Percentiles rank a stretch among this genome's conserved stretches.
Conservation (phyloP, 2,797 vertebrate genomes). For the Lutjanus argentimaculatus region DNA sequence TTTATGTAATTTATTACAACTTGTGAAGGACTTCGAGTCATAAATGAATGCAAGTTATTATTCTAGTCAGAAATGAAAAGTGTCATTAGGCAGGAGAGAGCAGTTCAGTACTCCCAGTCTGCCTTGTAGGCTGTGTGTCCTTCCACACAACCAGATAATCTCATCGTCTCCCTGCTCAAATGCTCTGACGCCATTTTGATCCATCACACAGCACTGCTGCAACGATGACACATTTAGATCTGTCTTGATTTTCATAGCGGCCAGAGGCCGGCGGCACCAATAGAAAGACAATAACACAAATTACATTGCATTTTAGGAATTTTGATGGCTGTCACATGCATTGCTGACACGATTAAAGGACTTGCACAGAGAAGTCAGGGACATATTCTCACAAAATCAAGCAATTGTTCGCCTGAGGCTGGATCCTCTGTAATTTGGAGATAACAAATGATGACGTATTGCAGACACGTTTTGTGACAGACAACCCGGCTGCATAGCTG, state of each 20-base stretch:
- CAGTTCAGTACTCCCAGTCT: constrained; percentile 33
- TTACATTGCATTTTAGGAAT: constrained; percentile 12
- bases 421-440: constrained; percentile 30
- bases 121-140: constrained; percentile 52
- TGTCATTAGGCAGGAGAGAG: constrained; percentile 21
- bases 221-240: constrained; percentile 59
- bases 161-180: constrained; percentile 68
- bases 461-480: constrained; percentile 15
- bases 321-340: constrained; percentile 14
- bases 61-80: constrained; percentile 32
- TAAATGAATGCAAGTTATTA: constrained; percentile 1
- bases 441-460: constrained; percentile 31
- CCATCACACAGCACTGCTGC: constrained; percentile 58
- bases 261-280: constrained; percentile 28
- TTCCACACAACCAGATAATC: constrained; percentile 78
- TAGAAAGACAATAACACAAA: constrained; percentile 19
- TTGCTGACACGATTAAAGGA: constrained; percentile 26
- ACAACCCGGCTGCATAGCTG: constrained; percentile 4
- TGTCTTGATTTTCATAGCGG: constrained; percentile 48
- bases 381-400: constrained; percentile 27
- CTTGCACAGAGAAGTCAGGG: constrained; percentile 9
- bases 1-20: not conserved
- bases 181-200: constrained; percentile 80
- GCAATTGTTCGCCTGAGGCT: constrained; percentile 22
- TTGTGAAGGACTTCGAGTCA: not conserved